Base-by-base conservation (phyloP, 2,113 vertebrate species). In the Axis porcinus region DNA sequence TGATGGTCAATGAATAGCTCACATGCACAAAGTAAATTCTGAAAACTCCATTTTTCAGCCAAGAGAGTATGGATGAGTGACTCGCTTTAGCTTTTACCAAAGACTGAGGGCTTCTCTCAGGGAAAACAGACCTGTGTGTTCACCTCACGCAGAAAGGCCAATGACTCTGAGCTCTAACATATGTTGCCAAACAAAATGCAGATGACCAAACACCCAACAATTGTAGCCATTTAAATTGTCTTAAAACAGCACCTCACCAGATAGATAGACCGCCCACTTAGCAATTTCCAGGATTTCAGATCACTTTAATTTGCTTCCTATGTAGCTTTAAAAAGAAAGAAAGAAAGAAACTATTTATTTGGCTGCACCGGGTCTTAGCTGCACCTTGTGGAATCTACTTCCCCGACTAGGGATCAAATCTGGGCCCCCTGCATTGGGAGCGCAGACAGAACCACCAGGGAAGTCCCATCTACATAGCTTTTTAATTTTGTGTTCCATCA, bases 41-140 rank as follows among this genome's bases (percentile, higher is more conserved):
- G 70, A 97, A 97, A 97, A 93, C 91, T 96, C 96, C 89, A 96
- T 97, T 91, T 96, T 91, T 97, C 93, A 97, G 43, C 50, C 50
- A 67, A 90, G 85, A 89, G 27, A 86, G 78, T 78, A 92, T 78
- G 60, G 54, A 97, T 94, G 97, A 94, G 96, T 95, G 94, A 97
- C 91, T 89, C 5, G 6, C 36, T 96, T 96, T 97, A 84, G 70
- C 97, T 94, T 97, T 95, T 87, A 84, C 58, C 27, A 2, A 93
- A 97, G 78, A 70, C 91, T 93, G 95, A 95, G 96, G 94, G 96
- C 82, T 82, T 91, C 54, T 94, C 91, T 89, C 40, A 12, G 95
- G 94, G 92, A 47, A 97, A 94, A 95, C 91, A 85, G 58, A 90
- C 50, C 58, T 40, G 30, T 88, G 50, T 10, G 9, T 79, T n/a